These are phyloP conservation scores for Laspeyria flexula DNA, from an alignment of 2,888 invertebrate genomes.

Conservation along the genomic window DNA sequence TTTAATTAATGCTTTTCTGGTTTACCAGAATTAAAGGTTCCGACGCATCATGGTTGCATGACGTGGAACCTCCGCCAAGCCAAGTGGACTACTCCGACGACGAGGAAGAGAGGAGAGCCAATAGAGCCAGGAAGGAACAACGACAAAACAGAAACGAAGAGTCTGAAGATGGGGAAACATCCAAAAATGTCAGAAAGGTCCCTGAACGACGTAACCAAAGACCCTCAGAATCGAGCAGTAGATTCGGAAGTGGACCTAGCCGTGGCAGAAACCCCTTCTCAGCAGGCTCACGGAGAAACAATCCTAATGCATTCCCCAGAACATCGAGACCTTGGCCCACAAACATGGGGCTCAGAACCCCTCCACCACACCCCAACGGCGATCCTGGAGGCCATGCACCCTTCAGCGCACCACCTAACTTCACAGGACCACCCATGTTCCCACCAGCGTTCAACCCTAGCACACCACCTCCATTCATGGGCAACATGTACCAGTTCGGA, in stretches of 20 bases:
- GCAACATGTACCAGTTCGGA: constrained; percentile 63
- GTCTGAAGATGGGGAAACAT: constrained; percentile 63
- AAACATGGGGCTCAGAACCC: constrained; percentile 52
- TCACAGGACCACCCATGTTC: constrained; percentile 56
- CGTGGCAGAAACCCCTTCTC: constrained; percentile 69
- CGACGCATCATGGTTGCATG: constrained; percentile 95
- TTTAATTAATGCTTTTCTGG: neutral
- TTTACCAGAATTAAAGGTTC: constrained; percentile 90
- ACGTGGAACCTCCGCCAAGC: constrained; percentile 92
- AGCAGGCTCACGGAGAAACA: constrained; percentile 57
- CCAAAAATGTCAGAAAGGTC: constrained; percentile 56
- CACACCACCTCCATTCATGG: constrained; percentile 47
- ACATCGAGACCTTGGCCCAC: constrained; percentile 56
- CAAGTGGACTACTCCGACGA: constrained; percentile 95
- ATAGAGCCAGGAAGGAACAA: constrained; percentile 66
- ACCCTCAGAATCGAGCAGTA: constrained; percentile 74
- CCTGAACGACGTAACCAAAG: constrained; percentile 71
- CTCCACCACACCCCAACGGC: constrained; percentile 55
- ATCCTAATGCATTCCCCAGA: constrained; percentile 55
- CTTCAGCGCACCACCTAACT: constrained; percentile 52
- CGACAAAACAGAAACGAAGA: constrained; percentile 55
- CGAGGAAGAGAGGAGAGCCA: constrained; percentile 90
- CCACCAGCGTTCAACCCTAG: constrained; percentile 52
- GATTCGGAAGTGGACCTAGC: constrained; percentile 73
- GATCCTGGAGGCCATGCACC: constrained; percentile 36